phyloP scores from a whole-genome alignment of 2,888 invertebrate genomes.

The Philonicus albiceps region DNA sequence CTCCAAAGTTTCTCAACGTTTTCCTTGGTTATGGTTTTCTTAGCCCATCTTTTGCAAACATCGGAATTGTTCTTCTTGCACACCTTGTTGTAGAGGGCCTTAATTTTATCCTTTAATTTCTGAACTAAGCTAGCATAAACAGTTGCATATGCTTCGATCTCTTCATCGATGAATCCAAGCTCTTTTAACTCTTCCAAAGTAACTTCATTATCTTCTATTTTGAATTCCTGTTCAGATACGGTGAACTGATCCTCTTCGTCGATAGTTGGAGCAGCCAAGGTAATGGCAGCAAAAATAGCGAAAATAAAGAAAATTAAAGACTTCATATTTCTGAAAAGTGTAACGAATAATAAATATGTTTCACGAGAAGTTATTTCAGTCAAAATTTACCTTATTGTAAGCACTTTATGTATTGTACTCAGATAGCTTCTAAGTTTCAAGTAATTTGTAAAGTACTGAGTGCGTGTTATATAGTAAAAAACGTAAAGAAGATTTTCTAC shows the following conservation, averaged over 20 bases:
- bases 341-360: background rate
- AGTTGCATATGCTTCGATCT: background rate
- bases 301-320: background rate
- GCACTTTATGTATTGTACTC: background rate
- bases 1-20: background rate
- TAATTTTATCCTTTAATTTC: background rate
- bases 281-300: background rate
- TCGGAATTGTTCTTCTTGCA: background rate
- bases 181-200: background rate
- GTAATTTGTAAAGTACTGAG: background rate
- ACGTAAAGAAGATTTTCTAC: background rate
- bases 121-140: background rate
- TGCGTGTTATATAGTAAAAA: background rate
- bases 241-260: background rate
- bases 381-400: background rate
- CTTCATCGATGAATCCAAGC: background rate
- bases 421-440: background rate
- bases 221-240: background rate
- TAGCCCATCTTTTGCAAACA: slow-evolving; percentile 19
- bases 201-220: background rate
- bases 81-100: background rate
- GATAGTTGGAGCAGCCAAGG: background rate
- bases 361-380: background rate
- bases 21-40: slow-evolving; percentile 8
- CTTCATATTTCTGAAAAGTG: background rate